Evolutionary conservation across 2,797 vertebrate species (phyloP).

Genomic region (Pteropus rufus): DNA sequence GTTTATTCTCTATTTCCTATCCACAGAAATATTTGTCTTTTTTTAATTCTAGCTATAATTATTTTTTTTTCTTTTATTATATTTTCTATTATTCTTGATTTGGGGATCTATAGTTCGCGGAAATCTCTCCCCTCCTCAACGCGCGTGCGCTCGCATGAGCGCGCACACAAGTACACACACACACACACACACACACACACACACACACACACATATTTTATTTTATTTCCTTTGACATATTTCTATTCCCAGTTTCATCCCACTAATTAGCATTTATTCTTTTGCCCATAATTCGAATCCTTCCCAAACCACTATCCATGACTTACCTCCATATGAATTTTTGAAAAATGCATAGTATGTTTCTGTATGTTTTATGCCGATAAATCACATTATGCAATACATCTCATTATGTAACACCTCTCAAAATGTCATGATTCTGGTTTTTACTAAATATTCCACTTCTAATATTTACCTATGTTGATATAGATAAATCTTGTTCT

Average conservation of each 20-base stretch:
- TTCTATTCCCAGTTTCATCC: not conserved
- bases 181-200: too few species aligned
- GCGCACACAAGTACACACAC: too few species aligned
- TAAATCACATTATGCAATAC: not conserved
- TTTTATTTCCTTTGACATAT: not conserved
- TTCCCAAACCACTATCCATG: not conserved
- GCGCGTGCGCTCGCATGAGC: too few species aligned
- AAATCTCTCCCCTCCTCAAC: not conserved
- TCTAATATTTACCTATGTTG: not conserved
- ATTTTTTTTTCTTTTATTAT: not conserved
- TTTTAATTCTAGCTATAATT: not conserved
- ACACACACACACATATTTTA: not conserved
- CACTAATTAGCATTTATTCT: not conserved
- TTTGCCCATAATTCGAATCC: not conserved
- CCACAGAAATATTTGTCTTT: not conserved
- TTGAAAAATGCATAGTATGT: not conserved
- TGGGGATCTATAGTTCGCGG: not conserved
- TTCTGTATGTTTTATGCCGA: not conserved
- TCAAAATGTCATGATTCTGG: not conserved
- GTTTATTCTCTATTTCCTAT: not conserved
- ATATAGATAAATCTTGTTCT: not conserved
- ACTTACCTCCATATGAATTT: not conserved
- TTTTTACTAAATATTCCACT: constrained; percentile 5
- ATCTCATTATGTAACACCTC: not conserved
- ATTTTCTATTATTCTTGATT: not conserved